Conservation (phyloP, 2,888 invertebrate species). For the Meloe dianella region DNA sequence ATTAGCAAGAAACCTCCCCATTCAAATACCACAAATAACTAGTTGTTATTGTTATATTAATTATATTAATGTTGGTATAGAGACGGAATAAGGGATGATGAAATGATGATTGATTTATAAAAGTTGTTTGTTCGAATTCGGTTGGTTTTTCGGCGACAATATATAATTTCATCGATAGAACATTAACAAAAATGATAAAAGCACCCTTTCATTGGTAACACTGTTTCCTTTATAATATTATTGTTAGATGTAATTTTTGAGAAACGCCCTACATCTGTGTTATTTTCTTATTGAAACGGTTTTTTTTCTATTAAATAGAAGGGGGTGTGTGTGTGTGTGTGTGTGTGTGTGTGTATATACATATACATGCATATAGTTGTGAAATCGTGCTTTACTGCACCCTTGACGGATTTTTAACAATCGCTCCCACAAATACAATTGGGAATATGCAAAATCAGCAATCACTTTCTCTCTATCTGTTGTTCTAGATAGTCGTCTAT, state of each 20-base stretch:
- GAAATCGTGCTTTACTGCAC: not conserved
- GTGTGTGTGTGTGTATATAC: no score
- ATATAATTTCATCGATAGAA: conserved; percentile 1
- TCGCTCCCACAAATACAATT: no score
- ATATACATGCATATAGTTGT: no score
- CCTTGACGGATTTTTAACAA: not conserved
- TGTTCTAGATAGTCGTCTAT: not conserved
- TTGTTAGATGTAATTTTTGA: conserved; percentile 17
- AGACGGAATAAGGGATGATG: not conserved
- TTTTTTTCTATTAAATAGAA: conserved; percentile 13
- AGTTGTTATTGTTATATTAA: not conserved
- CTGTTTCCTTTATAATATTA: conserved; percentile 23
- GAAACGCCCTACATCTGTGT: conserved; percentile 33
- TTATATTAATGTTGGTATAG: not conserved
- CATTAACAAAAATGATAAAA: conserved; percentile 16
- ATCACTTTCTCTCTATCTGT: not conserved
- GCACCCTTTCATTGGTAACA: conserved; percentile 23
- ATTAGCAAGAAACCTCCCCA: not conserved
- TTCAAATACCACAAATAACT: not conserved
- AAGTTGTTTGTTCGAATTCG: not conserved
- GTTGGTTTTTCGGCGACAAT: not conserved
- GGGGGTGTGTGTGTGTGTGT: conserved; percentile 1
- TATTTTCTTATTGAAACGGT: conserved; percentile 31
- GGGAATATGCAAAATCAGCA: not conserved
- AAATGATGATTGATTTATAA: not conserved